Evolutionary conservation across 1,140 invertebrate species (phyloP), one percentile per base, ranked within the genome.

Genomic region (Lethrus apterus): DNA sequence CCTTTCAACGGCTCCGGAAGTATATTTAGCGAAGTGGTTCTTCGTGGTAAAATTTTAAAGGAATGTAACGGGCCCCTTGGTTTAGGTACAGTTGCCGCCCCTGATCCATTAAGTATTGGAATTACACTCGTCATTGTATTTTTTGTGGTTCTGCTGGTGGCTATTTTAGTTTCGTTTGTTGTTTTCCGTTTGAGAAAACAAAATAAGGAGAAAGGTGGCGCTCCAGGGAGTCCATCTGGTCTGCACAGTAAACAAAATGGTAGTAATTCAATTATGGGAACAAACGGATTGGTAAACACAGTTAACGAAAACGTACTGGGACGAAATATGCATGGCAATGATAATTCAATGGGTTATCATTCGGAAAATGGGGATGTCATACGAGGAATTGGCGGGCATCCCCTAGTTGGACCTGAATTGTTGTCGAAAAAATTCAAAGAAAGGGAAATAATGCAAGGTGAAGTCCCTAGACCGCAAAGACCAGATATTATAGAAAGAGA

Each of bases 401-500:
- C 86, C 52, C 71, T 87, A 48, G 81, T 83, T 0, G 84, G 78
- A 0, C 82, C 89, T 0, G 87, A 91, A 61, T 64, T 89, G 14
- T 73, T 89, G 23, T 86, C 86, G 0, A 91, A 89, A 56, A 90
- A 90, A 66, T 89, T 85, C 61, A 92, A 91, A 66, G 88, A 91
- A 55, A 74, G 87, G 14, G 88, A 91, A 57, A 77, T 85, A 21
- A 76, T 77, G 60, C 72, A 76, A 15, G 71, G 70, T 10, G 80
- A 81, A 44, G 76, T 78, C 44, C 74, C 77, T 23, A 69, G 83
- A 32, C 83, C 84, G 0, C 86, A 89, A 65, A 68, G 89, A 31
- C 92, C 91, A 0, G 92, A 96, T 66, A 92, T 96, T 3, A 94
- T 95, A 34, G 91, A 93, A 68, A 68, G 90, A 2, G 90, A 93